These are phyloP conservation scores for Papilio polytes DNA, from an alignment of 1,140 invertebrate genomes.

Conservation along the genomic window DNA sequence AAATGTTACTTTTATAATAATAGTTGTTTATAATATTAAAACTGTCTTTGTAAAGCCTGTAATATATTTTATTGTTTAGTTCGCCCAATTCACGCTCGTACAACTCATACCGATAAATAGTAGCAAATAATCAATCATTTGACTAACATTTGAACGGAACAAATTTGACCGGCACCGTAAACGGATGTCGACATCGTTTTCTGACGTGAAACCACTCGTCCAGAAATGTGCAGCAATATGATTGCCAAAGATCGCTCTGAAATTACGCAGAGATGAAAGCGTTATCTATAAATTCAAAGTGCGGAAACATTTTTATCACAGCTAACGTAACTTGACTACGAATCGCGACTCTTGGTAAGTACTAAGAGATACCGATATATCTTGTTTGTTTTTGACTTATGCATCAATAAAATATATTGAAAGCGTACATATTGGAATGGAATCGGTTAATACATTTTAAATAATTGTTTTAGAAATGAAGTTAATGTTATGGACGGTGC, in stretches of 20 bases:
- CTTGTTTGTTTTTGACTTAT: background rate
- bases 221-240: conserved; percentile 77
- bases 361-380: conserved; percentile 4
- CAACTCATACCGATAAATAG: background rate
- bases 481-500: conserved; percentile 61
- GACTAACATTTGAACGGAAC: conserved; percentile 61
- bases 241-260: conserved; percentile 77
- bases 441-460: background rate
- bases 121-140: conserved; percentile 49
- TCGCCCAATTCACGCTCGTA: background rate
- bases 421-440: background rate
- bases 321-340: conserved; percentile 51
- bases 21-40: conserved; percentile 35
- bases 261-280: conserved; percentile 76
- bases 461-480: conserved; percentile 69
- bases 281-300: conserved; percentile 79
- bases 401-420: background rate
- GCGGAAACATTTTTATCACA: conserved; percentile 70
- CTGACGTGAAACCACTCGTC: conserved; percentile 68
- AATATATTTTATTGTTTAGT: conserved; percentile 6
- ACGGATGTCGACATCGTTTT: conserved; percentile 68
- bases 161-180: conserved; percentile 68
- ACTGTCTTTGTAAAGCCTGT: conserved; percentile 2
- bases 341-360: conserved; percentile 58
- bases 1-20: conserved; percentile 43